Evolutionary conservation across 2,888 invertebrate species (phyloP), one percentile per base, ranked within the genome.

Genomic region (Napeogenes sylphis): DNA sequence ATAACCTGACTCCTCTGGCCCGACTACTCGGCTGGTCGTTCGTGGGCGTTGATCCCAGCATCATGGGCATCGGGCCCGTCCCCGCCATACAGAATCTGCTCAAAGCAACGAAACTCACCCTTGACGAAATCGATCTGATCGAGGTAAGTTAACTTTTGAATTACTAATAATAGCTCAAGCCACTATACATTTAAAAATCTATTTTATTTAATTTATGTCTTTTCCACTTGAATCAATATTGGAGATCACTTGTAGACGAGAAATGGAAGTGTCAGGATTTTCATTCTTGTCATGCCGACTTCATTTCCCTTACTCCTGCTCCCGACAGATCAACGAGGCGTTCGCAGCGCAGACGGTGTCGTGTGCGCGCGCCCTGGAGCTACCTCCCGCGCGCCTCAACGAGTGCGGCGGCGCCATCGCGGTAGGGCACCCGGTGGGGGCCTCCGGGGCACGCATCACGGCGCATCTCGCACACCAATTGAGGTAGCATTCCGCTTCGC

Each of bases 51-150:
- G 99, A 99, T 73, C 99, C 99, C 46, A 94, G 94, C 77, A 97
- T 99, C 75, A 99, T 99, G 99, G 99, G 99, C 60, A 95, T 98
- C 73, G 99, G 99, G 0, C 99, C 99, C 2, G 98, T 96, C 21
- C 96, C 98, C 0, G 98, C 99, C 21, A 99, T 99, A 59, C 92
- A 94, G 76, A 95, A 95, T 78, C 91, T 99, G 32, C 92, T 98
- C 30, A 95, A 95, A 79, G 92, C 92, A 62, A 92, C 96, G 47
- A 96, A 96, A 57, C 91, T 96, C 79, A 93, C 93, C 30, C 81
- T 99, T 51, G 93, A 95, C 58, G 97, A 99, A 73, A 93, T 99
- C 69, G 99, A 99, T 83, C 89, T 99, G 57, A 90, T 99, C 79
- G 99, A 99, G 92, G 98, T 97, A 54, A 77, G 21, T 21, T 21